Conservation (phyloP, 2,888 invertebrate genomes). For the Patella caerulea region DNA sequence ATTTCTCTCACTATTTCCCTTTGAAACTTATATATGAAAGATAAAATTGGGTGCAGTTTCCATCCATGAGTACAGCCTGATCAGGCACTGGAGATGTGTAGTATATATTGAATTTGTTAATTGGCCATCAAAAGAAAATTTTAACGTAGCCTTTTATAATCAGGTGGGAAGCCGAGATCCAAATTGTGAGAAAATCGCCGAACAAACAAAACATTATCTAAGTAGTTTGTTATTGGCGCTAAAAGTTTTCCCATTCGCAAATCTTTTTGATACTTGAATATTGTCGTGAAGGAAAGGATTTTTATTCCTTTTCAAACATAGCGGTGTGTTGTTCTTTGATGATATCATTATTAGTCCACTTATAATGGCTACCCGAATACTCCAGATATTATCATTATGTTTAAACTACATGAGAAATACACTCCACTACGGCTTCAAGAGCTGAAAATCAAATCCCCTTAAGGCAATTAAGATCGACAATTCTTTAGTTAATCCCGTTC, state of each 20-base stretch:
- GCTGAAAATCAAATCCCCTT: not conserved
- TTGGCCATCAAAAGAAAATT: no score
- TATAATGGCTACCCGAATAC: not conserved
- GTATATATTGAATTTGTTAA: no score
- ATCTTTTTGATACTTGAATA: constrained; percentile 1
- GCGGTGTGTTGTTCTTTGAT: constrained; percentile 4
- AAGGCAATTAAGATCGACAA: constrained; percentile 3
- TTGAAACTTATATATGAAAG: no score
- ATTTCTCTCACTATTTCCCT: no score
- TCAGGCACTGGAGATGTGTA: no score
- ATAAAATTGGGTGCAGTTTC: no score
- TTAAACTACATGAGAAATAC: constrained; percentile 3
- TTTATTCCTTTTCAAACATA: constrained; percentile 4
- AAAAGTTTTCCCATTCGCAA: not conserved
- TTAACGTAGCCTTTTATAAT: no score
- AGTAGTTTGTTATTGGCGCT: no score
- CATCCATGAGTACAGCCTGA: no score
- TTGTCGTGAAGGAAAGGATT: not conserved
- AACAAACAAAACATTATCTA: no score
- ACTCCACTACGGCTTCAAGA: not conserved
- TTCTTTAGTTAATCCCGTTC: not conserved
- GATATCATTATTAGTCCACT: constrained; percentile 12
- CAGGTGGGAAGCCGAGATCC: no score
- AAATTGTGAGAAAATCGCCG: no score
- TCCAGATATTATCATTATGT: not conserved